phyloP scores from a whole-genome alignment of 2,113 vertebrate species.

The Takifugu bimaculatus region DNA sequence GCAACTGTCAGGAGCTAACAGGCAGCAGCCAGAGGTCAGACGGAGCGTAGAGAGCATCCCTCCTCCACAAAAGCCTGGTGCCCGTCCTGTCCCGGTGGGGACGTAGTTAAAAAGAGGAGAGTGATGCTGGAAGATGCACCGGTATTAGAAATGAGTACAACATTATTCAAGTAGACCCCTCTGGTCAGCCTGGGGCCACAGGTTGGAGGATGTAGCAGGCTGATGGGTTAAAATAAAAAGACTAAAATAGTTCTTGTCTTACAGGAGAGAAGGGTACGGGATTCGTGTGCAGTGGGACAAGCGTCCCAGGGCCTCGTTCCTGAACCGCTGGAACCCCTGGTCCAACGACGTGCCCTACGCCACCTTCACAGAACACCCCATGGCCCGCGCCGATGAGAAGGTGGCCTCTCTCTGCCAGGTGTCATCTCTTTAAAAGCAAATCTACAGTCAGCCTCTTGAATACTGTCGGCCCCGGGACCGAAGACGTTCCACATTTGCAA shows the following conservation, averaged over 20 bases:
- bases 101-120: too few species aligned
- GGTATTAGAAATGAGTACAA: too few species aligned
- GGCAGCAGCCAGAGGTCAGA: too few species aligned
- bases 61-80: too few species aligned
- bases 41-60: too few species aligned
- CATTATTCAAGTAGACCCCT: neutral
- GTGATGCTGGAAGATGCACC: too few species aligned
- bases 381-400: conserved; percentile 89
- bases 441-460: neutral
- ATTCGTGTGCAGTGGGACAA: conserved; percentile 95
- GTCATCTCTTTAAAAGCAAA: conserved; percentile 7
- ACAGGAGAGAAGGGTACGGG: conserved; percentile 86
- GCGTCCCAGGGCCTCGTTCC: conserved; percentile 83
- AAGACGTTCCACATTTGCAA: too few species aligned
- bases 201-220: neutral
- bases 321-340: conserved; percentile 96
- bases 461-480: neutral
- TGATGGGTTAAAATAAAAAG: neutral
- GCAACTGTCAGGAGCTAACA: too few species aligned
- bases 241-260: conserved; percentile 4
- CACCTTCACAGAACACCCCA: conserved; percentile 90
- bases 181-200: neutral
- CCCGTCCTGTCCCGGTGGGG: too few species aligned
- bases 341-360: conserved; percentile 88
- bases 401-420: conserved; percentile 89